A percentile compares a stretch with the other conserved stretches of the same genome.
phyloP scores from a whole-genome alignment of 2,797 vertebrate species.

The Gymnoscopelus braueri region DNA sequence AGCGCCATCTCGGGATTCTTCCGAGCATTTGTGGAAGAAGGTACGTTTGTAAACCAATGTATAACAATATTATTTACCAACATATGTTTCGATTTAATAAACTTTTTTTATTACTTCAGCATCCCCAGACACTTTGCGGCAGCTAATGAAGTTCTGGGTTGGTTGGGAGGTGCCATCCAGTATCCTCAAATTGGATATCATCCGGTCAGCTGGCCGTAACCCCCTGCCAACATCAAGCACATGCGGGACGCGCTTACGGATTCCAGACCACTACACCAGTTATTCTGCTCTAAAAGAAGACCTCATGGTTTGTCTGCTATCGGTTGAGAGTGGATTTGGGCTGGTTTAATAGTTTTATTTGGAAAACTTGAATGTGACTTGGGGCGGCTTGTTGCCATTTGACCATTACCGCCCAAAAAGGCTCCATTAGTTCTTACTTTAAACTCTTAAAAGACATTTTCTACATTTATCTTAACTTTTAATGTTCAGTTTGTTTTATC shows the following conservation, averaged over 20 bases:
- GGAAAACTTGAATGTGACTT: constrained; percentile 6
- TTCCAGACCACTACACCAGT: neutral
- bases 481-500: too few relatives aligned
- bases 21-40: too few relatives aligned
- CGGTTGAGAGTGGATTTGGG: constrained; percentile 10
- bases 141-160: constrained; percentile 14
- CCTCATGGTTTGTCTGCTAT: constrained; percentile 2
- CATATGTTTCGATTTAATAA: neutral
- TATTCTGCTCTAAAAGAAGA: neutral
- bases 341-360: constrained; percentile 4
- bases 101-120: constrained; percentile 2
- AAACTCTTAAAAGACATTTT: too few relatives aligned
- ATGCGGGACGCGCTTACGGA: neutral
- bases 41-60: too few relatives aligned
- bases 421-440: too few relatives aligned
- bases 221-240: constrained; percentile 1
- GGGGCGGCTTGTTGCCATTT: neutral
- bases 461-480: too few relatives aligned
- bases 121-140: constrained; percentile 10
- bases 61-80: too few relatives aligned
- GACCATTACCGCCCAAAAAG: too few relatives aligned
- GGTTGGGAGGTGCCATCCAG: constrained; percentile 13
- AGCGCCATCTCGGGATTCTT: too few relatives aligned
- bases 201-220: neutral
- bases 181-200: neutral